Conservation (phyloP, 2,797 vertebrate species). For the Yasuhikotakia modesta region DNA sequence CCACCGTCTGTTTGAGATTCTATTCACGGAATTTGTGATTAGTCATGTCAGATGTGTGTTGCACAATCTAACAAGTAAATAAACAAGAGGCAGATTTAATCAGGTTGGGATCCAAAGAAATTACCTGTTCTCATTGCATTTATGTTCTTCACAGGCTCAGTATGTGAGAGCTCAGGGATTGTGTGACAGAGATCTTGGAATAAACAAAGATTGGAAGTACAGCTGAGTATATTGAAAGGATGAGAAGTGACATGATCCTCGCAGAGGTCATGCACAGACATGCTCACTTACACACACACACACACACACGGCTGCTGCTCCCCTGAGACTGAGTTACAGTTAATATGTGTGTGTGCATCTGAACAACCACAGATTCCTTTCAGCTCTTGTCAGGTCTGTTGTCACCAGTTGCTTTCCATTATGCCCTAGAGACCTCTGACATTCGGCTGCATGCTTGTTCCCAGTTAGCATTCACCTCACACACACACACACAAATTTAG, state of each 20-base stretch:
- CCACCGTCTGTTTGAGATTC: too few species aligned
- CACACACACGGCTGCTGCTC: conserved; percentile 8
- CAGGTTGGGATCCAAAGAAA: background rate
- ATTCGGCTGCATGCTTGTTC: background rate
- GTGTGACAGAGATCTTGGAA: background rate
- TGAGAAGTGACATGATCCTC: conserved; percentile 20
- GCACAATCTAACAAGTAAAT: conserved; percentile 12
- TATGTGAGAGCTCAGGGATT: conserved; percentile 5
- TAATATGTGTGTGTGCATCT: conserved; percentile 35
- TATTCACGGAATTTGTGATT: too few species aligned
- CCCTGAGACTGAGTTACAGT: conserved; percentile 43
- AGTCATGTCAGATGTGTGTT: conserved; percentile 4
- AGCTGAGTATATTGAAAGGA: conserved; percentile 16
- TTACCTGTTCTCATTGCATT: background rate
- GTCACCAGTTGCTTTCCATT: conserved; percentile 28
- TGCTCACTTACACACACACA: conserved; percentile 39
- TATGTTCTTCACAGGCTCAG: background rate
- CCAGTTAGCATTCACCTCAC: conserved; percentile 34
- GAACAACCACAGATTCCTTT: too few species aligned
- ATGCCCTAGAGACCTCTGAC: conserved; percentile 6
- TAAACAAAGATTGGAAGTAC: conserved; percentile 15
- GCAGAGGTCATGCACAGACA: conserved; percentile 51
- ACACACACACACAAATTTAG: too few species aligned
- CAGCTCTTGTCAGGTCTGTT: conserved; percentile 1
- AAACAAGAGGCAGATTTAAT: conserved; percentile 6